These are phyloP conservation scores for Cavia aperea DNA, from an alignment of 2,113 vertebrate species.

Conservation along the genomic window DNA sequence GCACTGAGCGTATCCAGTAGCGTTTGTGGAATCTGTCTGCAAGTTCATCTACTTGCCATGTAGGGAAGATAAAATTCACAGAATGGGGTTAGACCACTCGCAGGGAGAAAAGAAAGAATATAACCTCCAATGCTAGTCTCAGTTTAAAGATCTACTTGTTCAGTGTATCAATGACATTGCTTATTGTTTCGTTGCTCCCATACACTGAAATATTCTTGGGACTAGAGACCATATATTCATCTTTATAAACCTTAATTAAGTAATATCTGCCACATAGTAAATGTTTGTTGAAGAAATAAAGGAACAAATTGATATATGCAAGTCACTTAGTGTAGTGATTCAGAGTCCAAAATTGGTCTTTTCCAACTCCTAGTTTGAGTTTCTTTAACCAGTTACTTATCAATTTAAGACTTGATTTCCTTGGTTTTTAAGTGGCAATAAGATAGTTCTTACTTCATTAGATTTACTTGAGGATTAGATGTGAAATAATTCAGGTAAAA, in stretches of 20 bases:
- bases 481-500: neutral
- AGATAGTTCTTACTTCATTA: neutral
- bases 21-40: neutral
- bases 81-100: neutral
- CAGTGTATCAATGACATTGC: neutral
- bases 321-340: neutral
- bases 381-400: neutral
- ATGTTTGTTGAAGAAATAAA: conserved; percentile 8
- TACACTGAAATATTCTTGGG: neutral
- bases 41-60: neutral
- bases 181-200: conserved; percentile 1
- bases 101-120: neutral
- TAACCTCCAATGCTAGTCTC: neutral
- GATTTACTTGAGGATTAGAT: neutral
- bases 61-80: neutral
- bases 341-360: neutral
- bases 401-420: neutral
- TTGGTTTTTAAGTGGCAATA: neutral
- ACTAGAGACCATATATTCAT: neutral
- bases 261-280: neutral
- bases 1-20: neutral
- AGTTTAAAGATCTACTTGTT: neutral
- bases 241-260: conserved; percentile 2
- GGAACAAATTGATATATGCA: conserved; percentile 5
- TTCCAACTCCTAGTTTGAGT: neutral